phyloP scores from a whole-genome alignment of 2,797 vertebrate species.

The Rhynchotus rufescens region DNA sequence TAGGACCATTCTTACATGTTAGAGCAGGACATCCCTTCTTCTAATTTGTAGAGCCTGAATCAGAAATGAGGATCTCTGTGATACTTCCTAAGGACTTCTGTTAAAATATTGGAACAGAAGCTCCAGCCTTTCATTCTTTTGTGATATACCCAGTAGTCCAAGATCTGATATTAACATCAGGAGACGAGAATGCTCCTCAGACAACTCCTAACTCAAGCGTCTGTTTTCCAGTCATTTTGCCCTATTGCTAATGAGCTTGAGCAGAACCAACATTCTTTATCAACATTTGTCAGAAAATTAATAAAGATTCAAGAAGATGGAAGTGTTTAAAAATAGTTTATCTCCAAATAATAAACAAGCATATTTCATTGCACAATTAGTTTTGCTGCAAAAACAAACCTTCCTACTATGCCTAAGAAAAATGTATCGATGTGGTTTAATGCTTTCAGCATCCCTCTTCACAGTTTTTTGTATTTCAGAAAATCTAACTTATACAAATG shows the following conservation, averaged over 20 bases:
- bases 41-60: background rate
- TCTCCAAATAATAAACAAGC: background rate
- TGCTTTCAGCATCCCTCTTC: background rate
- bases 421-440: background rate
- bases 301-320: no score
- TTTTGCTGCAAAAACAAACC: background rate
- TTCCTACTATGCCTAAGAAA: background rate
- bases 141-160: background rate
- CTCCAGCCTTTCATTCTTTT: background rate
- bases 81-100: background rate
- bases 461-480: background rate
- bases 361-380: background rate
- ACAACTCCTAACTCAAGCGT: background rate
- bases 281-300: background rate
- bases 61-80: background rate
- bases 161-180: background rate
- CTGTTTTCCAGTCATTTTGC: background rate
- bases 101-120: background rate
- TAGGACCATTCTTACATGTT: background rate
- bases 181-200: background rate
- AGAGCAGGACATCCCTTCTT: background rate
- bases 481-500: background rate
- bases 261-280: background rate
- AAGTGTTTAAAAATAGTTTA: background rate
- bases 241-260: background rate